Evolutionary conservation across 2,888 invertebrate species (phyloP).

Genomic region (Sphecodes monilicornis): DNA sequence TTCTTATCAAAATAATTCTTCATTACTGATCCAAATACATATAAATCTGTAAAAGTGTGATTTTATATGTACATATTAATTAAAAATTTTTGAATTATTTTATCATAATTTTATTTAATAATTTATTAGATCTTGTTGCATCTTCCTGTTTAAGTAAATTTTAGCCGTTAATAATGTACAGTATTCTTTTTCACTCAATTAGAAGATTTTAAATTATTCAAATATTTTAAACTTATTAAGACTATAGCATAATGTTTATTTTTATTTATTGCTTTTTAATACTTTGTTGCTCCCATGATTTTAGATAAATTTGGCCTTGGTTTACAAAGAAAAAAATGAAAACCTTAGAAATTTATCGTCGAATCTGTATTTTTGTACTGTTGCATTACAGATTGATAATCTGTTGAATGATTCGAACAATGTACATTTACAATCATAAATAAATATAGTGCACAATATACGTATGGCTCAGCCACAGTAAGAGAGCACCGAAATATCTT

Average conservation of each 20-base stretch:
- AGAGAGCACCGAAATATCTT: conserved; percentile 67
- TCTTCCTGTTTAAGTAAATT: not conserved
- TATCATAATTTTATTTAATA: conserved; percentile 24
- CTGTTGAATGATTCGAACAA: conserved; percentile 63
- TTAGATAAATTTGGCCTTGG: not conserved
- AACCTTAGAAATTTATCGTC: conserved; percentile 58
- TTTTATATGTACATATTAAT: conserved; percentile 2
- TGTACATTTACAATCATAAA: conserved; percentile 73
- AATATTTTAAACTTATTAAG: conserved; percentile 14
- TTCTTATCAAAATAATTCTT: conserved; percentile 45
- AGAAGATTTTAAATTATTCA: not conserved
- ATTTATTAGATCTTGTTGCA: not conserved
- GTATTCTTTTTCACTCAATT: not conserved
- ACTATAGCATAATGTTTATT: conserved; percentile 6
- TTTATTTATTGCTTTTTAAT: conserved; percentile 31
- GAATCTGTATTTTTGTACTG: conserved; percentile 74
- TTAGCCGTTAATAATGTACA: conserved; percentile 15
- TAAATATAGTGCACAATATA: conserved; percentile 67
- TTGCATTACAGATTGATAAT: conserved; percentile 57
- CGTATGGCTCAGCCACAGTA: conserved; percentile 66
- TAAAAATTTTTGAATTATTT: conserved; percentile 19
- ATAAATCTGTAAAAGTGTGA: not conserved
- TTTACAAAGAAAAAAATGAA: conserved; percentile 25
- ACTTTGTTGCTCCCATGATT: conserved; percentile 5
- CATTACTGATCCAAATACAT: not conserved